phyloP scores from a whole-genome alignment of 2,888 invertebrate genomes.

The Gryllus longicercus region DNA sequence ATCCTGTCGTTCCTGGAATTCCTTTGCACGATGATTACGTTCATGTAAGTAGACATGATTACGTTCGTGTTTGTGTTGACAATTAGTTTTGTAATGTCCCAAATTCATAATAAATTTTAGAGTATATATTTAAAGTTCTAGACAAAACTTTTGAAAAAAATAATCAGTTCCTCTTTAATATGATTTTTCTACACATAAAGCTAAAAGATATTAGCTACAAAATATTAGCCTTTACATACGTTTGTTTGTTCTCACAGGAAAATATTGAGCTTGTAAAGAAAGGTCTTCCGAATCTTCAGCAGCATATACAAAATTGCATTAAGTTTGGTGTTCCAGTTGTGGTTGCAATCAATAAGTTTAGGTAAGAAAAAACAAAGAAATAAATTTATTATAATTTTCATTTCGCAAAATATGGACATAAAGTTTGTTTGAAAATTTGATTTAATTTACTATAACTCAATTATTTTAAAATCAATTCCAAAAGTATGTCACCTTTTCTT shows the following conservation, averaged over 20 bases:
- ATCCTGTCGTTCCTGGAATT: conserved; percentile 78
- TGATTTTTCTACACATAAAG: too few species aligned
- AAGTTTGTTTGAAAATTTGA: too few species aligned
- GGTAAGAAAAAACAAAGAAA: conserved; percentile 53
- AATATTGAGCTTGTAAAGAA: conserved; percentile 80
- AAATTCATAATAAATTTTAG: not conserved
- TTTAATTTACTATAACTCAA: too few species aligned
- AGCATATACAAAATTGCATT: conserved; percentile 89
- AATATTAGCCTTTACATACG: not conserved
- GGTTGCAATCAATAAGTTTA: conserved; percentile 85
- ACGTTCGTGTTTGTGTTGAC: conserved; percentile 52
- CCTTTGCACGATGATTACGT: conserved; percentile 80
- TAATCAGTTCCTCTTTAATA: too few species aligned
- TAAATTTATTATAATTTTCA: too few species aligned
- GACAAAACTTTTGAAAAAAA: too few species aligned
- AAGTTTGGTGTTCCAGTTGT: conserved; percentile 91
- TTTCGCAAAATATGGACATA: too few species aligned
- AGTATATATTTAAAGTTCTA: not conserved
- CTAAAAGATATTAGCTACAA: too few species aligned
- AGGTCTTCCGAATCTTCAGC: conserved; percentile 85
- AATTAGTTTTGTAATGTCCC: too few species aligned
- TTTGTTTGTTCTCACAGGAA: conserved; percentile 54
- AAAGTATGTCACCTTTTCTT: too few species aligned
- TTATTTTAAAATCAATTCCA: too few species aligned
- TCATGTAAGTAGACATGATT: conserved; percentile 58